These are phyloP conservation scores for Drosophila anomalata DNA, from an alignment of 2,888 invertebrate genomes.

Conservation along the genomic window DNA sequence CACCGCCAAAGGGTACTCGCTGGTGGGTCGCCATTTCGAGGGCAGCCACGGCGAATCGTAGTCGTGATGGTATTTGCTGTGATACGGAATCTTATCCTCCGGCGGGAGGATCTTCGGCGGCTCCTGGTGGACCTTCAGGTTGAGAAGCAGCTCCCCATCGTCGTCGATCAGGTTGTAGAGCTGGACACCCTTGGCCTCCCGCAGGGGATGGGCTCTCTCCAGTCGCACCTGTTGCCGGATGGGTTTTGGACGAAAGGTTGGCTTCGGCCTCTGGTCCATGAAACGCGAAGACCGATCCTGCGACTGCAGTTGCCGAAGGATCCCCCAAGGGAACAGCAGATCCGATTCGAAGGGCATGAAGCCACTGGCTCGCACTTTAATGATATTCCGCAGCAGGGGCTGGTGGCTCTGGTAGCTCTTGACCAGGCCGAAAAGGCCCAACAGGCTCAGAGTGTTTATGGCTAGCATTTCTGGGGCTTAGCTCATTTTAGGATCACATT, in stretches of 20 bases:
- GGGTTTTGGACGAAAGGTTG: constrained; percentile 24
- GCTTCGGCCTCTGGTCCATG: constrained; percentile 3
- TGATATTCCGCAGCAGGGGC: constrained; percentile 48
- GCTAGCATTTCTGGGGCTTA: constrained; percentile 5
- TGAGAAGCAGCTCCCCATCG: constrained; percentile 66
- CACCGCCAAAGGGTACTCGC: constrained; percentile 2
- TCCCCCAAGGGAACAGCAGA: constrained; percentile 58
- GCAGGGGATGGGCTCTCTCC: constrained; percentile 50
- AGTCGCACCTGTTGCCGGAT: constrained; percentile 60
- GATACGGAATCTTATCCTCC: background rate
- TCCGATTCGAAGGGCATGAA: constrained; percentile 70
- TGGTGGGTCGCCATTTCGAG: constrained; percentile 66
- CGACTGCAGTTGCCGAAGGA: constrained; percentile 64
- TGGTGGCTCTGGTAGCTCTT: constrained; percentile 15
- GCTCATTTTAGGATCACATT: constrained; percentile 25
- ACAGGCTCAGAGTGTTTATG: background rate
- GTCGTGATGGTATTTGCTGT: constrained; percentile 6
- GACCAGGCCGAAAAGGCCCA: constrained; percentile 17
- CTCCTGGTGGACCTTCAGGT: constrained; percentile 64
- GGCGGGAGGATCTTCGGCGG: background rate
- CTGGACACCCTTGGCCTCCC: constrained; percentile 46
- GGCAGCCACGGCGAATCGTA: constrained; percentile 57
- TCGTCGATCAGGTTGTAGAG: constrained; percentile 70
- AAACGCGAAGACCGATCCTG: constrained; percentile 56
- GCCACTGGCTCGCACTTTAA: constrained; percentile 65